Evolutionary conservation across 2,888 invertebrate species (phyloP), one percentile per base, ranked within the genome.

Genomic region (Lithosia quadra): DNA sequence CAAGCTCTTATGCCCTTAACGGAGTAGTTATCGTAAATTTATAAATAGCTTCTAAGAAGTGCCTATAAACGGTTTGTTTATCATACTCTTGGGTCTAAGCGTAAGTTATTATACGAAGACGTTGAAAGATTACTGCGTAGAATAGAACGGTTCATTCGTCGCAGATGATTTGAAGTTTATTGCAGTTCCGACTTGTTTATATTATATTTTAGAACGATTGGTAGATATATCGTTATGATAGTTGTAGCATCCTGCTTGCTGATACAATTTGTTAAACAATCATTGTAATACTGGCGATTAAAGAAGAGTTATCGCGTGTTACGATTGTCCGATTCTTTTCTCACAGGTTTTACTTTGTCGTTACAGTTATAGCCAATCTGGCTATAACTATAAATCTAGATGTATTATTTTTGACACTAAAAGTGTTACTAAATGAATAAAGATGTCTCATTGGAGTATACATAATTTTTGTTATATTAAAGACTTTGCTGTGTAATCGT

Each of bases 21-120:
- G 56, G 24, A 67, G 73, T 68, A 73, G 73, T 80, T 74, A 76
- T 69, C 65, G 75, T 78, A 69, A 77, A 79, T 59, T 73, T 81
- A 78, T 75, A 75, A 73, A 77, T 83, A 78, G 74, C 56, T 28
- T 36, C 33, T 57, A 53, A 63, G 64, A 67, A 24, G 43, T n/a
- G 61, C 10, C 59, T 59, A 63, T 43, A 59, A n/a, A 34, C 22
- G n/a, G 61, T 34, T 61, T 55, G 24, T 21, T 72, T 62, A 66
- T 65, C 22, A 53, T 63, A 36, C 28, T 66, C n/a, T 22, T 39
- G 8, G 53, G 18, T 33, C 65, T 67, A 67, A 57, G 66, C 69
- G 63, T 55, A 60, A 49, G 53, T 36, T 61, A 59, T 66, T 49
- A 49, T 65, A 60, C 34, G 59, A 53, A 34, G 21, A 65, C 53